Conservation (phyloP, 2,888 invertebrate genomes). For the Plagiodera versicolora region DNA sequence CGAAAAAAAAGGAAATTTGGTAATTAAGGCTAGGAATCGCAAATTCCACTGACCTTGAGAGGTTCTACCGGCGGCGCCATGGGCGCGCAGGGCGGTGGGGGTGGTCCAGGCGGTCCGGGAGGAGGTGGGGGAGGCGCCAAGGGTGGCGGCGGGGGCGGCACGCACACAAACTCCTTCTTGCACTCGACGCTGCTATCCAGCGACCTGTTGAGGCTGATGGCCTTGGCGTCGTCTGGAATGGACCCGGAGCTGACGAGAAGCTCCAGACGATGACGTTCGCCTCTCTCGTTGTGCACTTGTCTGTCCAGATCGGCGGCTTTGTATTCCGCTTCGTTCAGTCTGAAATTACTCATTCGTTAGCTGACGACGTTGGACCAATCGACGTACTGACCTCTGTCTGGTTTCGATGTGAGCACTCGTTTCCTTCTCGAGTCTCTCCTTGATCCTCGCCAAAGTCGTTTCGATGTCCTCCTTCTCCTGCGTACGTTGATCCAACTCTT, state of each 20-base stretch:
- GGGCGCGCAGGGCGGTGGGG: slow-evolving; percentile 64
- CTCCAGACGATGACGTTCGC: slow-evolving; percentile 80
- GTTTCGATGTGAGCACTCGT: slow-evolving; percentile 86
- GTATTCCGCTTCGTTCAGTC: slow-evolving; percentile 61
- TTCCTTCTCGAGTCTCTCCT: slow-evolving; percentile 87
- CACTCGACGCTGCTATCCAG: slow-evolving; percentile 38
- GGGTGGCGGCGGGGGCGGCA: slow-evolving; percentile 51
- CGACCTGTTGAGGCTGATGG: slow-evolving; percentile 55
- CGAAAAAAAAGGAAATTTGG: no score
- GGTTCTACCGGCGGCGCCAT: slow-evolving; percentile 63
- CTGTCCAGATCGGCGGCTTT: slow-evolving; percentile 56
- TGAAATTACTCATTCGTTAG: no score
- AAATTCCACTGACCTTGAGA: slow-evolving; percentile 51
- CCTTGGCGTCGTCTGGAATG: slow-evolving; percentile 92
- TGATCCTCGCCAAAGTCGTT: slow-evolving; percentile 74
- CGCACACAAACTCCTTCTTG: slow-evolving; percentile 41
- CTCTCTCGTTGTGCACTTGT: slow-evolving; percentile 73
- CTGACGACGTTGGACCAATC: neutral
- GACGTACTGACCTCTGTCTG: slow-evolving; percentile 58
- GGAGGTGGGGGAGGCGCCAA: slow-evolving; percentile 60
- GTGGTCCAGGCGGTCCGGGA: slow-evolving; percentile 61
- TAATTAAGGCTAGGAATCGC: no score
- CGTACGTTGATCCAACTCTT: slow-evolving; percentile 84
- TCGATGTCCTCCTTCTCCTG: slow-evolving; percentile 94
- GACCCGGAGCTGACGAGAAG: slow-evolving; percentile 87